A percentile compares a stretch with the other conserved stretches of the same genome.
These are phyloP conservation scores for Poecilia gillii DNA, from an alignment of 2,797 vertebrate genomes.

Conservation along the genomic window DNA sequence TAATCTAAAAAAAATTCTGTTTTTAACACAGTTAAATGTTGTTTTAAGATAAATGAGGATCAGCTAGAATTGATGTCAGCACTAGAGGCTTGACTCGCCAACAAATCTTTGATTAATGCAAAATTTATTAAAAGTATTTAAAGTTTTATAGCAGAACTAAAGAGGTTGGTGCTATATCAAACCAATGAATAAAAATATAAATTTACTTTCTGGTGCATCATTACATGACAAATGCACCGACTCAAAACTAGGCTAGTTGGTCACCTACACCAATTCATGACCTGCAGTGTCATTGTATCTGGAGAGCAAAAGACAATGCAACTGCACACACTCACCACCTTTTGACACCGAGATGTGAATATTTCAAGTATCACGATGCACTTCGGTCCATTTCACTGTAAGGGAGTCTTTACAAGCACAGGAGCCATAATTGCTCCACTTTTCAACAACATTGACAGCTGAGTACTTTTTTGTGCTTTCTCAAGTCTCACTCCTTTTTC, in stretches of 20 bases:
- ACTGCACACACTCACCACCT: neutral
- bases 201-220: neutral
- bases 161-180: neutral
- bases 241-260: slow-evolving; percentile 44
- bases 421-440: neutral
- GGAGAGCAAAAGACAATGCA: neutral
- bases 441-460: neutral
- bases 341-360: neutral
- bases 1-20: neutral
- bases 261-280: slow-evolving; percentile 32
- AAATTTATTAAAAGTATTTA: neutral
- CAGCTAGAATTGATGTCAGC: neutral
- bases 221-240: slow-evolving; percentile 7
- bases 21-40: neutral
- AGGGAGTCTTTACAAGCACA: neutral
- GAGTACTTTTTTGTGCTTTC: slow-evolving; percentile 7
- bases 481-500: neutral
- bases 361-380: neutral
- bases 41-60: neutral
- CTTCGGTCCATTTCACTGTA: neutral
- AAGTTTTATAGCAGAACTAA: neutral
- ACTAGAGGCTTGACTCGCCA: neutral
- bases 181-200: neutral
- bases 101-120: neutral
- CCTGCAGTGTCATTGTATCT: slow-evolving; percentile 1